Evolutionary conservation across 2,113 vertebrate genomes (phyloP).

Genomic region (Pseudopodoces humilis): DNA sequence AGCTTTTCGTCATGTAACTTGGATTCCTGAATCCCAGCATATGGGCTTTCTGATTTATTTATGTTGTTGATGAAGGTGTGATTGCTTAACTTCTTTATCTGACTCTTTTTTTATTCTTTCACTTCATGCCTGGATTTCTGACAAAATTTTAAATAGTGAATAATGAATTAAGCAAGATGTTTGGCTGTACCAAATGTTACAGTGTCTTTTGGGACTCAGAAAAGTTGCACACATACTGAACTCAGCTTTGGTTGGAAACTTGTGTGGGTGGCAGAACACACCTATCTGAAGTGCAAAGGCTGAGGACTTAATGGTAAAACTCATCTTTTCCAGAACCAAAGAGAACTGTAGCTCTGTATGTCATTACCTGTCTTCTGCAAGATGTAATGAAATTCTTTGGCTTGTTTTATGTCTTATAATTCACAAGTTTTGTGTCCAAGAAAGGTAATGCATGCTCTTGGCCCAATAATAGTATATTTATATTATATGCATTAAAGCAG

Average conservation of each 20-base stretch:
- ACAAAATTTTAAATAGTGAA: conserved; percentile 43
- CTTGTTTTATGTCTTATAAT: background rate
- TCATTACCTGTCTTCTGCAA: background rate
- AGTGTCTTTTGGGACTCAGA: background rate
- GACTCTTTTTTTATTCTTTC: conserved; percentile 44
- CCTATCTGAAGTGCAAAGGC: background rate
- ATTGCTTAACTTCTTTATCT: conserved; percentile 40
- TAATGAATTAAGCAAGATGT: conserved; percentile 60
- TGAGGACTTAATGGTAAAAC: background rate
- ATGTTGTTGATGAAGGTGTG: conserved; percentile 27
- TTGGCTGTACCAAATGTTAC: conserved; percentile 43
- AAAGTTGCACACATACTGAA: background rate
- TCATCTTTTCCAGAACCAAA: background rate
- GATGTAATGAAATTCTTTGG: background rate
- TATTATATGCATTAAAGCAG: background rate
- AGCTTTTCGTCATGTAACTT: background rate
- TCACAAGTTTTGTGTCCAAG: background rate
- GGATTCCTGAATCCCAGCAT: conserved; percentile 31
- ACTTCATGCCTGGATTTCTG: conserved; percentile 45
- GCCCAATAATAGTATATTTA: background rate
- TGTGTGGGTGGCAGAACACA: background rate
- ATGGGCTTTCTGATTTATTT: conserved; percentile 59
- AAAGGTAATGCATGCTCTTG: background rate
- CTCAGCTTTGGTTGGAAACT: background rate
- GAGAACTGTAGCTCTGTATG: background rate